Evolutionary conservation across 2,888 invertebrate genomes (phyloP), one percentile per base, ranked within the genome.

Genomic region (Leptopilina myrica): DNA sequence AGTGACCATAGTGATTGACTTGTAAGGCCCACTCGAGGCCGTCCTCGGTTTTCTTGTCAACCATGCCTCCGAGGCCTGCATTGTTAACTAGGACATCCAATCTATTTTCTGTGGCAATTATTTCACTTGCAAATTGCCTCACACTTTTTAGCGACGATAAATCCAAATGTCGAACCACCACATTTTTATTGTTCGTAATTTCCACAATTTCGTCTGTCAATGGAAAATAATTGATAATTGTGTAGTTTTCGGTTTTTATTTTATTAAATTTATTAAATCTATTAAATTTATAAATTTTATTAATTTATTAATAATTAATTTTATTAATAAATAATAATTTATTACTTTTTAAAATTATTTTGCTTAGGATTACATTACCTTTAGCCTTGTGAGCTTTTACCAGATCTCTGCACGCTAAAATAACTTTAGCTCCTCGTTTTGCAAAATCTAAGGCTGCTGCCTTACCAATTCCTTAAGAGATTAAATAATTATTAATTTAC

Each of bases 1-100:
- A 99, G 7, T 98, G 98, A 0, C 98, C 98, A 90, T 97, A 97
- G 88, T 98, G 96, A 90, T 99, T 99, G 0, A 98, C 97, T 0
- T 96, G 97, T 96, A 98, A 97, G 1, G 97, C 98, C 86, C 95
- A 91, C 90, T 98, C 98, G 62, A 98, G 92, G 4, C 96, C 97
- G 89, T 98, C 98, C 86, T 95, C 95, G 5, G 96, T 96, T 83
- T 94, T 93, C 82, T 93, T 93, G 83, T 94, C 95, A 89, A 95
- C 95, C 0, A 94, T 94, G 86, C 96, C 94, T 0, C 96, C 96
- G 87, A 96, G 95, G 11, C 98, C 98, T 0, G 98, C 98, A 91
- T 98, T 98, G 92, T 98, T 97, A 80, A 98, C 94, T 0, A 98
- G 92, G 0, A 97, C 96, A n/a, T 78, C 78, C 56, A 98, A 91